phyloP scores from a whole-genome alignment of 35 echinoderm and acorn worm genomes.

The Strongylocentrotus purpuratus region DNA sequence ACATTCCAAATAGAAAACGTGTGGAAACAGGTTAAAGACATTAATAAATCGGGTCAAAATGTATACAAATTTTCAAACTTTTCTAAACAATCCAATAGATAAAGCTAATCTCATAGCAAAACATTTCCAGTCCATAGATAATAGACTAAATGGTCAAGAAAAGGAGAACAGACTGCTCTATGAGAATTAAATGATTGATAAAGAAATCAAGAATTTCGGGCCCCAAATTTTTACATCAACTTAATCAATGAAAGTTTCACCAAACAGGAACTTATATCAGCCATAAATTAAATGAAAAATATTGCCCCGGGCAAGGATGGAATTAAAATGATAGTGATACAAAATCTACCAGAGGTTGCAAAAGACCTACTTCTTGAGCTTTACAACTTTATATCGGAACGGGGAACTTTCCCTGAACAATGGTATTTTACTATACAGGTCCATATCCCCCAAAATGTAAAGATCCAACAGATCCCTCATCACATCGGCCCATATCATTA shows the following conservation, averaged over 20 bases:
- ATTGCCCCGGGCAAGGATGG: slow-evolving; percentile 6
- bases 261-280: not conserved
- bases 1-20: not conserved
- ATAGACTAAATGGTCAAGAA: not conserved
- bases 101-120: not conserved
- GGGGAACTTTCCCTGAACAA: not conserved
- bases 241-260: not conserved
- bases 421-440: not conserved
- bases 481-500: slow-evolving; percentile 25
- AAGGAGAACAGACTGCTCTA: not conserved
- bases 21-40: not conserved
- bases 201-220: not conserved
- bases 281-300: not conserved
- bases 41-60: not conserved
- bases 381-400: not conserved
- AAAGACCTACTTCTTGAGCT: not conserved
- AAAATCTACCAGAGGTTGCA: not conserved
- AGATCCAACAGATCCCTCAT: slow-evolving; percentile 28
- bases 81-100: not conserved
- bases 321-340: not conserved
- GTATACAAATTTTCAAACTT: not conserved
- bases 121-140: not conserved
- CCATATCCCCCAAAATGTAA: not conserved
- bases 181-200: not conserved
- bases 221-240: not conserved